A percentile compares a stretch with the other conserved stretches of the same genome.
phyloP scores from a whole-genome alignment of 1,140 invertebrate species.

The Drosophila virilis region DNA sequence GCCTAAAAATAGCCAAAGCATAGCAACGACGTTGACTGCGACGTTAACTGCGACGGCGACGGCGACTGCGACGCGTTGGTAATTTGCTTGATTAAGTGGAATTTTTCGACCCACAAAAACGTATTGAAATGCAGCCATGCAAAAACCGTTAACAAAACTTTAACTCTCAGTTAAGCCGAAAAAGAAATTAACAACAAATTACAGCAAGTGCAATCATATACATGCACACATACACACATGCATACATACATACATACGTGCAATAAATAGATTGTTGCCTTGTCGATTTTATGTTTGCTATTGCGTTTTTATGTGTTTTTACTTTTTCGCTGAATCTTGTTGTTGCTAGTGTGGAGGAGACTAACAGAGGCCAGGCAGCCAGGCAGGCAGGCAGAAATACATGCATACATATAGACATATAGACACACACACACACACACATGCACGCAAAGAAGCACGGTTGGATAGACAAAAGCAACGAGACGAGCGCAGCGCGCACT shows the following conservation, averaged over 20 bases:
- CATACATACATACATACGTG: conserved; percentile 24
- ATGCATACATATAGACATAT: conserved; percentile 29
- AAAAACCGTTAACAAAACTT: conserved; percentile 38
- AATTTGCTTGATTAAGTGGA: conserved; percentile 81
- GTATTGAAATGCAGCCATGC: conserved; percentile 54
- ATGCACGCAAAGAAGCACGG: conserved; percentile 51
- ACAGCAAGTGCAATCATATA: conserved; percentile 31
- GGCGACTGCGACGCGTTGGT: conserved; percentile 58
- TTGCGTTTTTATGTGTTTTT: conserved; percentile 55
- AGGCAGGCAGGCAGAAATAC: conserved; percentile 13
- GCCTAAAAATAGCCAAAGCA: conserved; percentile 74
- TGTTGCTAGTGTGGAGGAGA: conserved; percentile 25
- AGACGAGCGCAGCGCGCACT: conserved; percentile 55
- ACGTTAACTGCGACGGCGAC: conserved; percentile 11
- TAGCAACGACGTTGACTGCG: conserved; percentile 32
- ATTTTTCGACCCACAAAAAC: conserved; percentile 64
- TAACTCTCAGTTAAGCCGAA: conserved; percentile 19
- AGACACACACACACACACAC: conserved; percentile 6
- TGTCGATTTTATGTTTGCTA: conserved; percentile 40
- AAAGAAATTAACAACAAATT: conserved; percentile 21
- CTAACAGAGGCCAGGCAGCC: conserved; percentile 2
- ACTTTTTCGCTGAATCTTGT: conserved; percentile 44
- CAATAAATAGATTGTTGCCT: conserved; percentile 67
- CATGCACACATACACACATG: conserved; percentile 16
- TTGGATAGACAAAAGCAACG: conserved; percentile 79